Evolutionary conservation across 1,140 invertebrate genomes (phyloP).

Genomic region (Trichonephila inaurata): DNA sequence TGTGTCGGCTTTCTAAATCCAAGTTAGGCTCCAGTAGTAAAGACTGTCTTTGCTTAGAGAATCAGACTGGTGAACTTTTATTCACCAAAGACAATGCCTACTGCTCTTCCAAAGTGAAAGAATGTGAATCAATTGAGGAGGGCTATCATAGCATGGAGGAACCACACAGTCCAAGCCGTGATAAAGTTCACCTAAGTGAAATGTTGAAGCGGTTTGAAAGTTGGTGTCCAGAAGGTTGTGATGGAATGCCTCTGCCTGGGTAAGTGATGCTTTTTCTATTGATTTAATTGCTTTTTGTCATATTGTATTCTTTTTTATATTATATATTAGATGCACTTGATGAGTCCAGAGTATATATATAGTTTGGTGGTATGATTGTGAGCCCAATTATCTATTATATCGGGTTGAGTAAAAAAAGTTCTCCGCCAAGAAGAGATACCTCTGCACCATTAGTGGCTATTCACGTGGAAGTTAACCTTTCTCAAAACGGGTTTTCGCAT

Average conservation of each 20-base stretch:
- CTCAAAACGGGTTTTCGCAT: no score
- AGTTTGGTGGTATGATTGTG: no score
- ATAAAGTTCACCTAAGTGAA: slow-evolving; percentile 31
- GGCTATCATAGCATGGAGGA: slow-evolving; percentile 81
- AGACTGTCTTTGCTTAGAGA: slow-evolving; percentile 38
- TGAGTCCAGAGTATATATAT: no score
- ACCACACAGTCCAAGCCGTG: slow-evolving; percentile 51
- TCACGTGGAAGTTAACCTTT: no score
- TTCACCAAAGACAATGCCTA: slow-evolving; percentile 15
- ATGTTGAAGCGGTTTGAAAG: slow-evolving; percentile 61
- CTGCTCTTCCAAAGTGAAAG: slow-evolving; percentile 26
- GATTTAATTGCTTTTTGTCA: no score
- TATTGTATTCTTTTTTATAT: no score
- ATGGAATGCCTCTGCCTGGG: slow-evolving; percentile 60
- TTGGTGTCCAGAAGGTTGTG: slow-evolving; percentile 67
- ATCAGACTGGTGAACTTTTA: background rate
- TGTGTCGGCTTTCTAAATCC: background rate
- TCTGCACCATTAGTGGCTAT: no score
- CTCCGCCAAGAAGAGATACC: no score
- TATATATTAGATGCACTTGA: no score
- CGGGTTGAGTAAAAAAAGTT: no score
- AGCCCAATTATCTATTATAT: no score
- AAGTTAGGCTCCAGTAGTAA: background rate
- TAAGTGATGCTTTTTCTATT: background rate
- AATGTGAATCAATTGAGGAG: slow-evolving; percentile 73